These are phyloP conservation scores for Spodoptera littoralis DNA, from an alignment of 2,888 invertebrate genomes.

Conservation along the genomic window DNA sequence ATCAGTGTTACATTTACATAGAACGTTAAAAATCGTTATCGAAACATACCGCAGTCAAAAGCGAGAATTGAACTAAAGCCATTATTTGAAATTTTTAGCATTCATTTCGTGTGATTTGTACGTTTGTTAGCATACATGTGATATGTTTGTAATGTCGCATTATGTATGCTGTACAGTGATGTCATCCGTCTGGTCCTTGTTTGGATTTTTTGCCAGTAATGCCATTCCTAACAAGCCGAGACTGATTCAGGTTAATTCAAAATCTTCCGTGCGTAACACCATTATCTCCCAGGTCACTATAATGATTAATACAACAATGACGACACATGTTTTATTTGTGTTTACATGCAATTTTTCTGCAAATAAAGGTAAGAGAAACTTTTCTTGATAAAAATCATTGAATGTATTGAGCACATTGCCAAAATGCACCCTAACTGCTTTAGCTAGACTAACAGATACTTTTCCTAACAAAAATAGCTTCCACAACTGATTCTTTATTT, in stretches of 20 bases:
- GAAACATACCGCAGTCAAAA: not conserved
- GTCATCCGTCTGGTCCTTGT: slow-evolving; percentile 38
- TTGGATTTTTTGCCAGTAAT: slow-evolving; percentile 19
- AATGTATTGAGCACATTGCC: too few species aligned
- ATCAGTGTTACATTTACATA: too few species aligned
- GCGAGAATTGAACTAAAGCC: not conserved
- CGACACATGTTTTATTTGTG: not conserved
- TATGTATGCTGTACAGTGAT: slow-evolving; percentile 32
- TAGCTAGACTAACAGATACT: not conserved
- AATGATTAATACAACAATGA: not conserved
- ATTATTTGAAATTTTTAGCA: slow-evolving; percentile 22
- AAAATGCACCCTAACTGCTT: too few species aligned
- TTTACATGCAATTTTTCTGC: not conserved
- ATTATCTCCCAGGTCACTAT: not conserved
- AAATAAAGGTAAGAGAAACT: too few species aligned
- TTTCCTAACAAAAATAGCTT: not conserved
- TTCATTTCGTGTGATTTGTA: slow-evolving; percentile 14
- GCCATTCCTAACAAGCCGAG: not conserved
- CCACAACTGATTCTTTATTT: slow-evolving; percentile 19
- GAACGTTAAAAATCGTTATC: too few species aligned
- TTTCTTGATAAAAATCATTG: too few species aligned
- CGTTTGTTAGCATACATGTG: slow-evolving; percentile 15
- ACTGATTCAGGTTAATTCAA: slow-evolving; percentile 2
- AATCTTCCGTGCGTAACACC: not conserved
- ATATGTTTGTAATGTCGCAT: slow-evolving; percentile 29